Evolutionary conservation across 2,797 vertebrate genomes (phyloP), one percentile per base, ranked within the genome.

Genomic region (Streptopelia turtur): DNA sequence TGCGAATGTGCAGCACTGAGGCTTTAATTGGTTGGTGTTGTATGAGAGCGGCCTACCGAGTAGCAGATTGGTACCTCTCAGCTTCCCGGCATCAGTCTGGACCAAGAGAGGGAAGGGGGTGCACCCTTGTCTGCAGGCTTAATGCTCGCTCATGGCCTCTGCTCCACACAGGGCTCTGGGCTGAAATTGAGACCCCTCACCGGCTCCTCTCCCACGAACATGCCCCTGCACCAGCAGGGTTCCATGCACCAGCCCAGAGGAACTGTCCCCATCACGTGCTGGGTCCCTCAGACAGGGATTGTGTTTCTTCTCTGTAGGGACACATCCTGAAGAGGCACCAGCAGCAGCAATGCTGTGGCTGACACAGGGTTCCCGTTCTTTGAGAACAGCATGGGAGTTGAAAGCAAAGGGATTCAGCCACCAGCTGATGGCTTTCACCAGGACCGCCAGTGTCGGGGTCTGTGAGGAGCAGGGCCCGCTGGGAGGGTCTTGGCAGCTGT

Each of bases 401-500:
- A 33, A 47, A 70, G 72, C 52, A 63, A 16, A 70, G 52, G 56
- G 60, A 6, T 41, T 64, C 43, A 22, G 68, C 30, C 55, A 22
- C 37, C 20, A 41, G 39, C 61, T 11, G 39, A 87, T 81, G 31
- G 71, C 87, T 16, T 16, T 37, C 37, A 7, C 0, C 12, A 25
- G 66, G 14, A 47, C 69, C 27, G 50, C 6, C 14, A 33, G 64
- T 30, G 21, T 28, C 1, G 1, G 61, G 27, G 66, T 35, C 65
- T n/a, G 16, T 35, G 57, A 41, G 66, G 35, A 60, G 56, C 78
- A 61, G 1, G 3, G 81, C 49, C 1, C 2, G 53, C 71, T 57
- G 69, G 83, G 57, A 79, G 53, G 91, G 60, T 86, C 56, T 31
- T 91, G 83, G 55, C 66, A 92, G 85, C 90, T 31, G 28, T 69